Conservation (phyloP, 2,797 vertebrate genomes). For the Microctenopoma stevenorrisi region DNA sequence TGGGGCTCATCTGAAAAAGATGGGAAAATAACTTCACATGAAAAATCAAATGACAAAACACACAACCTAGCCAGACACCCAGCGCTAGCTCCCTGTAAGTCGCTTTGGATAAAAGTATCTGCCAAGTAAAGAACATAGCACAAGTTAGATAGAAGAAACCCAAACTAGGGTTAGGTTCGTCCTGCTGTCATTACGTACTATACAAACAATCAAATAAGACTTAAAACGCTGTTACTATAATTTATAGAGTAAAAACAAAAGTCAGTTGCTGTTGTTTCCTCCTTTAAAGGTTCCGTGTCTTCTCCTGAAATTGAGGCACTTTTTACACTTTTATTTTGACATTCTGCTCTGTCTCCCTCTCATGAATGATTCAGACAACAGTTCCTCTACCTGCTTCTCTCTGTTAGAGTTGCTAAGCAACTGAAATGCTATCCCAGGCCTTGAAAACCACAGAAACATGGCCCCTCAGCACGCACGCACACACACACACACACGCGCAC, state of each 20-base stretch:
- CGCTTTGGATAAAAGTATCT: no score
- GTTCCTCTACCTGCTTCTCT: constrained; percentile 82
- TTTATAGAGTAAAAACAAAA: no score
- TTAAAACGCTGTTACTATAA: neutral
- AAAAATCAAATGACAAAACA: no score
- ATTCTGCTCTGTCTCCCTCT: constrained; percentile 59
- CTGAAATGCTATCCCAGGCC: constrained; percentile 89
- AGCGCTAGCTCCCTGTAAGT: no score
- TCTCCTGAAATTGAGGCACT: constrained; percentile 10
- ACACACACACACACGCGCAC: constrained; percentile 18
- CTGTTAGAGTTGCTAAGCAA: constrained; percentile 88
- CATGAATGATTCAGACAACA: constrained; percentile 92
- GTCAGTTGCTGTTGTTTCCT: no score
- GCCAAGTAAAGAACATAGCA: no score
- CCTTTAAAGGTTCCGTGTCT: neutral
- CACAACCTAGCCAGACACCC: no score
- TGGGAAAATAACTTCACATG: no score
- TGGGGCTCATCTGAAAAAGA: no score
- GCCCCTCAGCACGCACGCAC: constrained; percentile 66
- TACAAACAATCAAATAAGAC: neutral
- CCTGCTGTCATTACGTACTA: no score
- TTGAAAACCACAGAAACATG: constrained; percentile 81
- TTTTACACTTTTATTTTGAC: constrained; percentile 47
- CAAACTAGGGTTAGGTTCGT: no score
- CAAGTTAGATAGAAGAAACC: no score